These are phyloP conservation scores for Menidia beryllina DNA, from an alignment of 2,113 vertebrate genomes.

Conservation along the genomic window DNA sequence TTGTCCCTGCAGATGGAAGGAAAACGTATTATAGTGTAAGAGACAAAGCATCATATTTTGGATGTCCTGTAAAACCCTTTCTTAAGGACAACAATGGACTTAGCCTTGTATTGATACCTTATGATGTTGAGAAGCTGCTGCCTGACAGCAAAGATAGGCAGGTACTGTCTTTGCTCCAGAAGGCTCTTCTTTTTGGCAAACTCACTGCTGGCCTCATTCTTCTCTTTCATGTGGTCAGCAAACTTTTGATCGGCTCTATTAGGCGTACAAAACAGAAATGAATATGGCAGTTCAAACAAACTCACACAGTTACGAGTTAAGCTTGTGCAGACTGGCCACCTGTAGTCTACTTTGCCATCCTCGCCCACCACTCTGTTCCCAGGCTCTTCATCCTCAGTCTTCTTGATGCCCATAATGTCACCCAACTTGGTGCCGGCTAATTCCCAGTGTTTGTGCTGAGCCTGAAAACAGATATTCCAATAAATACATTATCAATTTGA, in stretches of 20 bases:
- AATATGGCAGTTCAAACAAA: neutral
- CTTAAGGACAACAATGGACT: neutral
- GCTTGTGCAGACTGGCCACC: slow-evolving; percentile 69
- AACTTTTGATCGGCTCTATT: slow-evolving; percentile 96
- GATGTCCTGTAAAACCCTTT: slow-evolving; percentile 1
- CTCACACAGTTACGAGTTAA: neutral
- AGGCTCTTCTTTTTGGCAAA: slow-evolving; percentile 96
- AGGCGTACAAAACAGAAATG: slow-evolving; percentile 1
- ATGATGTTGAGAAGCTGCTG: slow-evolving; percentile 97
- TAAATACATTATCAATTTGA: too few relatives aligned
- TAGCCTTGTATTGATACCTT: slow-evolving; percentile 78
- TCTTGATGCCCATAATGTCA: slow-evolving; percentile 98
- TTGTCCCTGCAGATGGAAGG: slow-evolving; percentile 87
- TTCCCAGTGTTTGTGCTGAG: slow-evolving; percentile 99
- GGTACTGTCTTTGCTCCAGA: slow-evolving; percentile 95
- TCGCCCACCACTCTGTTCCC: slow-evolving; percentile 85
- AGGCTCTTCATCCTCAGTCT: slow-evolving; percentile 86
- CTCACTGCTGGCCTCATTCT: slow-evolving; percentile 93
- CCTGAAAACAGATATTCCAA: slow-evolving; percentile 78
- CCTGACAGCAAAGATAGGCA: slow-evolving; percentile 97
- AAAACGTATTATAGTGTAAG: neutral
- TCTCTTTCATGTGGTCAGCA: slow-evolving; percentile 98
- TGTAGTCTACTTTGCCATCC: slow-evolving; percentile 97
- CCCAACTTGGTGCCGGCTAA: slow-evolving; percentile 97
- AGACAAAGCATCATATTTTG: neutral